Conservation (phyloP, 2,888 invertebrate genomes). For the Monochamus alternatus region DNA sequence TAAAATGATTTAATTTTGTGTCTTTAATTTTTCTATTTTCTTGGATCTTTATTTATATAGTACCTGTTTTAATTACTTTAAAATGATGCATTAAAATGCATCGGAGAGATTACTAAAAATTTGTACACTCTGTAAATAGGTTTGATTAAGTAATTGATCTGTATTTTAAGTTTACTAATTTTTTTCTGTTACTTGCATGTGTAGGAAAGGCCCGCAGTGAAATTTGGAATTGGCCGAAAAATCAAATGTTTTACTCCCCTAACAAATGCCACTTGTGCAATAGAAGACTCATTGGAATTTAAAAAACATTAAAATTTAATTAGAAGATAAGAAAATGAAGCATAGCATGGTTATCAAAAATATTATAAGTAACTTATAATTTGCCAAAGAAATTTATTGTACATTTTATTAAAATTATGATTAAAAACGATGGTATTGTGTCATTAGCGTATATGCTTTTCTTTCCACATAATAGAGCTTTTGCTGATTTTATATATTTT, state of each 20-base stretch:
- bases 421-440: slow-evolving; percentile 47
- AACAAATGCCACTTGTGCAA: slow-evolving; percentile 47
- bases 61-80: not conserved
- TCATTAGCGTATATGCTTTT: slow-evolving; percentile 50
- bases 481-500: slow-evolving; percentile 54
- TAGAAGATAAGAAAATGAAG: slow-evolving; percentile 39
- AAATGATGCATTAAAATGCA: not conserved
- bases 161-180: slow-evolving; percentile 53
- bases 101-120: not conserved
- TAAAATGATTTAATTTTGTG: too few species aligned
- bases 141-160: slow-evolving; percentile 15
- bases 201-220: slow-evolving; percentile 59
- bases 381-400: slow-evolving; percentile 56
- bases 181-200: slow-evolving; percentile 57
- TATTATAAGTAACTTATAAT: slow-evolving; percentile 39
- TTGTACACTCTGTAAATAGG: slow-evolving; percentile 18
- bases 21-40: not conserved
- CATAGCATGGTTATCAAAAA: slow-evolving; percentile 39
- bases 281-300: slow-evolving; percentile 49
- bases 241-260: slow-evolving; percentile 36
- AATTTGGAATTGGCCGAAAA: slow-evolving; percentile 36
- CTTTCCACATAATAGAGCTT: slow-evolving; percentile 45
- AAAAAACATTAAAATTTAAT: slow-evolving; percentile 37
- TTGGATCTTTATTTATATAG: not conserved
- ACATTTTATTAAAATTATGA: slow-evolving; percentile 42